These are phyloP conservation scores for Papilio polyxenes DNA, from an alignment of 1,140 invertebrate genomes.

Conservation along the genomic window DNA sequence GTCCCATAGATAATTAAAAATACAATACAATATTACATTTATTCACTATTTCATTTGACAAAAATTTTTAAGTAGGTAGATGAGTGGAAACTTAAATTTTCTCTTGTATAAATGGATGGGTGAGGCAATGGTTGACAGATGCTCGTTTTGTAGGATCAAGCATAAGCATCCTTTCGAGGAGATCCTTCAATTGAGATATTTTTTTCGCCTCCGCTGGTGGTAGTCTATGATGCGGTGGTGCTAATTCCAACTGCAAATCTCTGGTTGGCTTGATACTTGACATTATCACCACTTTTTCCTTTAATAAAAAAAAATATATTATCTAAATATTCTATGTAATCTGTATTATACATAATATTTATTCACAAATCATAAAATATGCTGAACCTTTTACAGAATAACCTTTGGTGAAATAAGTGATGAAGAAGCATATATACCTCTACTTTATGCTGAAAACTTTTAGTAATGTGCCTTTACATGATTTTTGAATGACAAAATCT, in stretches of 20 bases:
- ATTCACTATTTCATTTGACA: neutral
- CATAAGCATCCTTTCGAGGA: conserved; percentile 96
- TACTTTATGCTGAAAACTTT: no score
- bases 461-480: no score
- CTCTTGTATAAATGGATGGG: conserved; percentile 94
- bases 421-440: no score
- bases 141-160: conserved; percentile 96
- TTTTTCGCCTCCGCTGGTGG: conserved; percentile 94
- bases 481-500: no score
- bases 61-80: neutral
- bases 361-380: neutral
- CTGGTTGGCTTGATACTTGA: conserved; percentile 93
- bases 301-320: conserved; percentile 57
- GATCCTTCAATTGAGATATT: conserved; percentile 95
- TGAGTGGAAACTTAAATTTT: conserved; percentile 52
- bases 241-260: conserved; percentile 92
- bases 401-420: no score
- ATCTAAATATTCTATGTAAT: no score
- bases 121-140: conserved; percentile 95
- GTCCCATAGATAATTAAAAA: neutral
- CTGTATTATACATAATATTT: neutral
- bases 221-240: conserved; percentile 92
- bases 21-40: neutral
- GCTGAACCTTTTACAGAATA: no score
- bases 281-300: conserved; percentile 98